A percentile compares a stretch with the other conserved stretches of the same genome.
phyloP scores from a whole-genome alignment of 2,888 invertebrate species.

The Heliothis peltigera region DNA sequence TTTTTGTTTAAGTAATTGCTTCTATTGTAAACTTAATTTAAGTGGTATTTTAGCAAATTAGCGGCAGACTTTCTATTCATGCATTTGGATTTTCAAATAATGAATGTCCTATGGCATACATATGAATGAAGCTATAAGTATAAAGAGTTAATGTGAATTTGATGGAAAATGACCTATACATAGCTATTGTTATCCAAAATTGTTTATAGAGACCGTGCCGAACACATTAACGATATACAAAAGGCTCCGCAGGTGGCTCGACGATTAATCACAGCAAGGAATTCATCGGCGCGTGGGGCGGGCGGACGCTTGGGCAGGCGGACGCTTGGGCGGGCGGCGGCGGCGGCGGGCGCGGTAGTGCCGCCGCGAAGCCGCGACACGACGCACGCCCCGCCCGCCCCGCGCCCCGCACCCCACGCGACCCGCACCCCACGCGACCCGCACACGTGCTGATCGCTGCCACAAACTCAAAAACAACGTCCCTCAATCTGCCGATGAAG shows the following conservation, averaged over 20 bases:
- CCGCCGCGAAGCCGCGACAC: conserved; percentile 79
- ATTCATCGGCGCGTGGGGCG: conserved; percentile 74
- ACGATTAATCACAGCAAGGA: conserved; percentile 86
- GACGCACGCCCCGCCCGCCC: conserved; percentile 79
- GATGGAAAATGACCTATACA: conserved; percentile 61
- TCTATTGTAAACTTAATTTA: conserved; percentile 9
- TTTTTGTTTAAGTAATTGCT: conserved; percentile 8
- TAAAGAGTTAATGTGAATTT: conserved; percentile 59
- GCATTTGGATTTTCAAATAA: conserved; percentile 21
- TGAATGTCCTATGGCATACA: conserved; percentile 14
- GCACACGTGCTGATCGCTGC: conserved; percentile 42
- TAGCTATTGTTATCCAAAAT: conserved; percentile 71
- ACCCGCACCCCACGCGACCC: conserved; percentile 45
- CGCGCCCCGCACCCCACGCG: conserved; percentile 45
- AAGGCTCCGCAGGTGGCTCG: conserved; percentile 89
- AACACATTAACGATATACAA: conserved; percentile 79
- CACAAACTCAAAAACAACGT: conserved; percentile 49
- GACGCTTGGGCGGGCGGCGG: conserved; percentile 59
- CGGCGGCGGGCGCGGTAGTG: conserved; percentile 83
- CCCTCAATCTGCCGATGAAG: conserved; percentile 37
- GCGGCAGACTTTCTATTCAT: conserved; percentile 1
- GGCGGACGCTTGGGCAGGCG: conserved; percentile 70
- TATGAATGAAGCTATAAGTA: conserved; percentile 16
- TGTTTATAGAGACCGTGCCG: conserved; percentile 75
- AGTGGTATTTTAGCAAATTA: conserved; percentile 16